These are phyloP conservation scores for Sesamia nonagrioides DNA, from an alignment of 1,140 invertebrate species.

Conservation along the genomic window DNA sequence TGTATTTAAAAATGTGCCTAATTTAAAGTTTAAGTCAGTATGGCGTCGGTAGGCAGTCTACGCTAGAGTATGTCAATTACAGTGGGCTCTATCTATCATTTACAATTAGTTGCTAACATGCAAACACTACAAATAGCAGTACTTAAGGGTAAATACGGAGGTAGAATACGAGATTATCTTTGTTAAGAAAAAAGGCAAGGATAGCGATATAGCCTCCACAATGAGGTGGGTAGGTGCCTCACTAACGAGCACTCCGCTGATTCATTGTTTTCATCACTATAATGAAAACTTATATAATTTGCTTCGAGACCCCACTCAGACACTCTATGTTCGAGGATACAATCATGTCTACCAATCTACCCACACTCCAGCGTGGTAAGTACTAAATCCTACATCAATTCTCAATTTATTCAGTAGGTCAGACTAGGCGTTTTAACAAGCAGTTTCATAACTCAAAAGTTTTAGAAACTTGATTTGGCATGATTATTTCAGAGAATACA, in stretches of 20 bases:
- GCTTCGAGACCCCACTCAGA: constrained; percentile 2
- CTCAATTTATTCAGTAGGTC: not conserved
- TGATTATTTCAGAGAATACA: not conserved
- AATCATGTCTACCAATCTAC: constrained; percentile 4
- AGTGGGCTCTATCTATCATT: constrained; percentile 18
- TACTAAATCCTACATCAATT: not conserved
- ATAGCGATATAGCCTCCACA: constrained; percentile 51
- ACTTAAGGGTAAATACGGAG: constrained; percentile 15
- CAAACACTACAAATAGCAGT: constrained; percentile 13
- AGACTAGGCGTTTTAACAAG: not conserved
- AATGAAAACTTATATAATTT: constrained; percentile 61
- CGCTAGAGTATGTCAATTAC: constrained; percentile 20
- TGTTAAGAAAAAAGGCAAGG: constrained; percentile 38
- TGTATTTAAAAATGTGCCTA: constrained; percentile 10
- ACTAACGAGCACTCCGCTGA: constrained; percentile 70
- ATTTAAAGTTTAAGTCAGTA: constrained; percentile 31
- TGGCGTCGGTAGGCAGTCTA: not conserved
- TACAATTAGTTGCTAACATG: constrained; percentile 10
- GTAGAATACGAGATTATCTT: constrained; percentile 39
- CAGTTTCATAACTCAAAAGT: not conserved
- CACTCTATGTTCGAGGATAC: constrained; percentile 6
- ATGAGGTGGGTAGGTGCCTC: constrained; percentile 63
- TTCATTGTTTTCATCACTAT: constrained; percentile 74
- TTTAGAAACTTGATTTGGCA: not conserved
- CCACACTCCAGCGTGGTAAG: not conserved